Evolutionary conservation across 2,113 vertebrate species (phyloP), one percentile per base, ranked within the genome.

Genomic region (Rhea pennata): DNA sequence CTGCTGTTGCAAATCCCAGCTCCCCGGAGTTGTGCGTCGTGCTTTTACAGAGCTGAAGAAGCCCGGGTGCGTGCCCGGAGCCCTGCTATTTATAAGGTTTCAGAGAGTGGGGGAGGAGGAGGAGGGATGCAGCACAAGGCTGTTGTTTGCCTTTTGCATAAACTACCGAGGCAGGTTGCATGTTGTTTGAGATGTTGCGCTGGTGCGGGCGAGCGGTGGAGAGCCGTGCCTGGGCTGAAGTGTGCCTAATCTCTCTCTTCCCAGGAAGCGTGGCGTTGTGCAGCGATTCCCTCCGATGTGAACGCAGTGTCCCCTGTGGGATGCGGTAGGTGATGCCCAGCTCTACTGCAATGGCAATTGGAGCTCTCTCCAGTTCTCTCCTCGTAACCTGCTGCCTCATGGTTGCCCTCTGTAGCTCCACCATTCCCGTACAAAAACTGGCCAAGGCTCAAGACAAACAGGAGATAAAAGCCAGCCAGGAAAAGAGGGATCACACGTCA

Each of bases 341-440:
- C 98, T 98, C 97, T 95, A 98, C 98, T 98, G 98, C 98, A 98
- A 99, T 99, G 99, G 99, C 99, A 98, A 98, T 98, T 98, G 98
- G 98, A 97, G 97, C 98, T 95, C 95, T 98, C 87, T 98, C 98
- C 89, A 98, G 99, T 96, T 98, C 98, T 95, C 97, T 99, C 72
- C 98, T 99, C 86, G 98, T 99, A 97, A 98, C 99, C 88, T 99
- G 98, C 98, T 98, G 99, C 98, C 98, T 99, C 97, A 98, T 99
- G 98, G 95, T 98, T 74, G 95, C 98, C 95, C 98, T 98, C 93
- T 99, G 98, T 97, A 99, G 98, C 92, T 99, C 99, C 84, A 98
- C 99, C 92, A 97, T 98, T 95, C 98, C 98, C 72, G 91, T 99
- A 91, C 98, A 99, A 71, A 98, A 98, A 90, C 97, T 98, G 94